Evolutionary conservation across 1,140 invertebrate species (phyloP), one percentile per base, ranked within the genome.

Genomic region (Saccostrea cuccullata): DNA sequence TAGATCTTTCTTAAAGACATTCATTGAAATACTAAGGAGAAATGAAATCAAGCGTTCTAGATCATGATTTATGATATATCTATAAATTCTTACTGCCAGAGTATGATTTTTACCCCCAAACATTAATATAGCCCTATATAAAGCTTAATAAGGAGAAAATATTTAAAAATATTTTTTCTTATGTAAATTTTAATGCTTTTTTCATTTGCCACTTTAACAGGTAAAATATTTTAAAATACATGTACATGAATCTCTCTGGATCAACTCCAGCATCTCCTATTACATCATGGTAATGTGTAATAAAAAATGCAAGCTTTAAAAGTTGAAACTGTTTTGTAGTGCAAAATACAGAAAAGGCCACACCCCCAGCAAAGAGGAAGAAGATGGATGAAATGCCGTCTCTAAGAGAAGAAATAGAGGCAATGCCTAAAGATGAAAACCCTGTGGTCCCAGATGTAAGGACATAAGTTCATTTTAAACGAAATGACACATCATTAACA

Each of bases 381-480:
- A 90, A 90, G 73, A 90, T 92, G 82, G 90, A 91, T 67, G 89
- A 92, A 89, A 91, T 91, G 55, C 86, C 90, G 56, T 91, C 91
- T 87, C 84, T 93, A 23, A 55, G 89, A 55, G 90, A 93, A 77
- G 92, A 93, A 84, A 90, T 93, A 30, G 91, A 92, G 40, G 87
- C 91, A 6, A 90, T 91, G 89, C 89, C 87, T 36, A 88, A 91
- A 40, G 89, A 89, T 30, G 87, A 90, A 55, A 84, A 84, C 36
- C 84, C 84, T 84, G 89, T 88, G 30, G 85, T 87, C 86, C 90
- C 90, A 67, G 91, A 92, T 86, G 92, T 92, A 91, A 91, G 91
- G 86, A 60, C 8, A 36, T 77, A 0, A 6, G 15, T 8, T 26
- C 73, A 82, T 82, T 82, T 30, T 23, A 82, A 30, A 40, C 9